phyloP scores from a whole-genome alignment of 2,888 invertebrate species.

The Diachrysia chrysitis region DNA sequence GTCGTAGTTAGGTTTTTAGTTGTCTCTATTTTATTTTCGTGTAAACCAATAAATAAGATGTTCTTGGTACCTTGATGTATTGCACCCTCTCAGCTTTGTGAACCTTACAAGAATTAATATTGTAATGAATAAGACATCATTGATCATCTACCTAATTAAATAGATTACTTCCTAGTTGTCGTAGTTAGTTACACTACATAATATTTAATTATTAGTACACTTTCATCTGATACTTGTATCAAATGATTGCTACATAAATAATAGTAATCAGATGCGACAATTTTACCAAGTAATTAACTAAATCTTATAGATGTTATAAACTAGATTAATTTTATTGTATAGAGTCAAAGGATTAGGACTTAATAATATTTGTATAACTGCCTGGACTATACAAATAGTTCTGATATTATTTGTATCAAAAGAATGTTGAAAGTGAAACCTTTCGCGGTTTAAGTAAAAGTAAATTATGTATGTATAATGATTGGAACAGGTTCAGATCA shows the following conservation, averaged over 20 bases:
- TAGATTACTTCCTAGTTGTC: not conserved
- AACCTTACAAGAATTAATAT: not conserved
- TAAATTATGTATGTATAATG: not conserved
- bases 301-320: too few relatives aligned
- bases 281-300: not conserved
- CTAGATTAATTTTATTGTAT: not conserved
- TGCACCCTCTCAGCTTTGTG: not conserved
- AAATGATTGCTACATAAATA: not conserved
- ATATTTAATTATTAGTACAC: not conserved
- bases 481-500: conserved; percentile 4
- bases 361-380: not conserved
- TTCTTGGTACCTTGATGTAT: not conserved
- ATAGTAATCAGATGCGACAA: not conserved
- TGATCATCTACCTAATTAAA: not conserved
- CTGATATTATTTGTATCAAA: not conserved
- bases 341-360: not conserved
- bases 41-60: not conserved
- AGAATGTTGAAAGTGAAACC: conserved; percentile 2
- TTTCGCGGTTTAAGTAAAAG: not conserved
- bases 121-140: conserved; percentile 1
- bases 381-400: not conserved
- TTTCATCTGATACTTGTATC: not conserved
- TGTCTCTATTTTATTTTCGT: not conserved
- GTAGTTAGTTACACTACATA: not conserved
- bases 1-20: not conserved